Evolutionary conservation across 2,797 vertebrate species (phyloP), one percentile per base, ranked within the genome.

Genomic region (Acipenser transmontanus): DNA sequence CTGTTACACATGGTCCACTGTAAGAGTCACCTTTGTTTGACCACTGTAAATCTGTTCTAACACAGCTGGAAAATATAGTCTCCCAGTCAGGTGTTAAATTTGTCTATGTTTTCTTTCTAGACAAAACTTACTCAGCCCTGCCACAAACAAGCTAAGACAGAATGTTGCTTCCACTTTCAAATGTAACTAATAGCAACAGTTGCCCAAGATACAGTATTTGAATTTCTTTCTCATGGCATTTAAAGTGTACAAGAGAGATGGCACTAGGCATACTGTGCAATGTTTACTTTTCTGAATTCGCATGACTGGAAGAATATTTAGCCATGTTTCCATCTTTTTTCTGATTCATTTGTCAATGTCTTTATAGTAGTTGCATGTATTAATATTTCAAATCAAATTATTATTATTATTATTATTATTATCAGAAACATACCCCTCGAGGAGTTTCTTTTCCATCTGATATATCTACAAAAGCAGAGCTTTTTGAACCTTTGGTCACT

Each of bases 261-360:
- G 78, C 76, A 82, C 84, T 87, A 81, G 50, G 77, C 83, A 88
- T 84, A 91, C 85, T 88, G 76, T 79, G 81, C 70, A 77, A 77
- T 90, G 83, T 91, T 92, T 90, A 87, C 88, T 86, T 87, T 88
- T 79, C 83, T 84, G 81, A 84, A 89, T 89, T 91, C 87, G 85
- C 89, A 88, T 86, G 84, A 86, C 66, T 67, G 83, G 76, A 81
- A 80, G 80, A 88, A 87, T 83, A 84, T 79, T 73, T 76, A 83
- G 74, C 83, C 74, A 77, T 84, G 83, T 85, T 87, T 90, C 85
- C 81, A 75, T 78, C 87, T 88, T 89, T 85, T 90, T 86, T 82
- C 80, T 73, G 79, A 77, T 75, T 72, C 72, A 14, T 75, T 66
- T 61, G 74, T 86, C 81, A 83, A 86, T 87, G 72, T 80, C 80